Base-by-base conservation (phyloP, 1,140 invertebrate species). In the Zaprionus ornatus region DNA sequence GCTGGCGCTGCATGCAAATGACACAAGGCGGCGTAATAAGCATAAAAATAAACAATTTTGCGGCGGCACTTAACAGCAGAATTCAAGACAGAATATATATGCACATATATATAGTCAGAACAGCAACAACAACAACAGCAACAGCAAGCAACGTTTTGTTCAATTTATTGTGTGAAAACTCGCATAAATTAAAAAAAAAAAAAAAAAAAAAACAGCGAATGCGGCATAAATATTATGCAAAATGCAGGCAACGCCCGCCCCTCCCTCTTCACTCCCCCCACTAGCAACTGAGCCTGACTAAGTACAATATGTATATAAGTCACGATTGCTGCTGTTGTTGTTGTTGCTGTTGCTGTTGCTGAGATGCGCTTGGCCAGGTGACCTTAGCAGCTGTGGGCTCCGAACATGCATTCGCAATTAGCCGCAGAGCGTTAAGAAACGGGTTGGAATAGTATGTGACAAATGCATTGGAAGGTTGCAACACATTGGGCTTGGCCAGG, bases 101-200 rank as follows among this genome's bases (percentile, higher is more conserved):
- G 3, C 7, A 32, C 7, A 40, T 45, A 66, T 40, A 42, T 61
- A 42, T 55, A 50, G 59, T 60, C 77, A 80, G 64, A 77, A 69
- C 67, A 60, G 57, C 61, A 63, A 32, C 52, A 64, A 17, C 40
- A 62, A 25, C 25, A 37, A 15, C 72, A 74, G 63, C 61, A 65
- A 42, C 62, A 66, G 32, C 32, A 27, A 57, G 48, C 37, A 73
- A 64, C 85, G 85, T 88, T 88, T 88, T 88, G 85, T 88, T 82
- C 85, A 88, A 90, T 90, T 88, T 88, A 85, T 83, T 88, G 85
- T 88, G 85, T 88, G 85, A 88, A 88, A 88, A 88, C 74, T 90
- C 81, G 85, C 85, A 88, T 88, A 88, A 88, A 90, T 88, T 88
- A 88, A 82, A 50, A 52, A 55, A 25, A n/a, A n/a, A 67, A 60